These are phyloP conservation scores for Hirtodrosophila duncani DNA, from an alignment of 2,888 invertebrate species.

Conservation along the genomic window DNA sequence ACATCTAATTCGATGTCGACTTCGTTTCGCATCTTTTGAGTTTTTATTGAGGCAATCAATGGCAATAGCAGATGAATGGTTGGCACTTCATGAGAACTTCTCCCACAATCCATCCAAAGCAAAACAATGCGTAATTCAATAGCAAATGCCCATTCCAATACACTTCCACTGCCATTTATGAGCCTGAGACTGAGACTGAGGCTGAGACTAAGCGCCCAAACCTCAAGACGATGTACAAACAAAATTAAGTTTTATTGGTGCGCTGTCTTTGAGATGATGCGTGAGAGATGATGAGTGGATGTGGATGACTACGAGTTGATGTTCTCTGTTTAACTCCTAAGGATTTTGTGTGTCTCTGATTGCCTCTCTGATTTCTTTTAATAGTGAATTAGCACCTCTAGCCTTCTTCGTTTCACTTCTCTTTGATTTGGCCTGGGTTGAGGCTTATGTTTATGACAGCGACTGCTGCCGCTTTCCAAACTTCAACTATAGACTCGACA, in stretches of 20 bases:
- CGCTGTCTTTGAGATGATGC: constrained; percentile 40
- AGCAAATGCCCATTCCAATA: constrained; percentile 34
- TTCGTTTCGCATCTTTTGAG: constrained; percentile 19
- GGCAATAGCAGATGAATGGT: constrained; percentile 54
- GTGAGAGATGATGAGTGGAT: constrained; percentile 60
- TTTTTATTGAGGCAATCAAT: constrained; percentile 57
- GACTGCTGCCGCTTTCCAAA: constrained; percentile 43
- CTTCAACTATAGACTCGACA: constrained; percentile 31
- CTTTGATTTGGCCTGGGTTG: constrained; percentile 43
- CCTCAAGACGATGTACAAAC: constrained; percentile 57
- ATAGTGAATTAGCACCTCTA: constrained; percentile 71
- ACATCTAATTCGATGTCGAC: constrained; percentile 49
- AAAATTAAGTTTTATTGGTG: constrained; percentile 74
- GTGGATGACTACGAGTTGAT: constrained; percentile 6
- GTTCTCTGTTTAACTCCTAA: constrained; percentile 1
- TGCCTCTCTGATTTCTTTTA: constrained; percentile 69
- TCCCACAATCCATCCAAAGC: constrained; percentile 39
- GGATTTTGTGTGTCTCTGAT: background rate
- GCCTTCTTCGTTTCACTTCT: constrained; percentile 35
- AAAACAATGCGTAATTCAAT: constrained; percentile 65
- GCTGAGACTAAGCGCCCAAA: background rate
- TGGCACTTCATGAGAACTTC: constrained; percentile 61
- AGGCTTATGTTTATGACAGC: constrained; percentile 17
- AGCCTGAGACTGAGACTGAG: too few relatives aligned
- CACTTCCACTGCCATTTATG: background rate